These are phyloP conservation scores for Actinemys pallida DNA, from an alignment of 2,113 vertebrate species.

Conservation along the genomic window DNA sequence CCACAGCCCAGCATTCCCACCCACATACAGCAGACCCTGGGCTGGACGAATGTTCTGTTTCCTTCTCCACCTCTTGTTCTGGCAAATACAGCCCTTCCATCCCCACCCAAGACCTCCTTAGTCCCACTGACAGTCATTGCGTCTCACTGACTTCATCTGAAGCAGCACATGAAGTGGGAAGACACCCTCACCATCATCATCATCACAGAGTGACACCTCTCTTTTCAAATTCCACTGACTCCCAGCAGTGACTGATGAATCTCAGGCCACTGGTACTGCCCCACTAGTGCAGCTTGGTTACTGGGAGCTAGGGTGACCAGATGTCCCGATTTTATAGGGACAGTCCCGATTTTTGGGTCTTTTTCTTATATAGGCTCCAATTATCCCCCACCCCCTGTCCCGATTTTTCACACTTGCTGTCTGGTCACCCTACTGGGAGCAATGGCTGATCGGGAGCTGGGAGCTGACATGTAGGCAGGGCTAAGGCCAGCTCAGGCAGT, in stretches of 20 bases:
- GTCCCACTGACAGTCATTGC: neutral
- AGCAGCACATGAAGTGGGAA: accelerated
- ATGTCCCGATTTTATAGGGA: too few species aligned
- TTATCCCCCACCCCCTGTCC: too few species aligned
- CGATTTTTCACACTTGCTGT: too few species aligned
- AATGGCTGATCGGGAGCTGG: neutral
- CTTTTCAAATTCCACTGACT: neutral
- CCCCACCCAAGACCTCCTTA: neutral
- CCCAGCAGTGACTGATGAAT: neutral
- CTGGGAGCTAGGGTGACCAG: neutral
- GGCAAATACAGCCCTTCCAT: neutral
- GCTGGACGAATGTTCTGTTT: neutral
- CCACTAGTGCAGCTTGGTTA: neutral
- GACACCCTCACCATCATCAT: neutral
- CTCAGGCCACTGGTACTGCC: neutral
- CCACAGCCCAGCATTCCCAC: neutral
- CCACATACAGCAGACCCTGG: neutral
- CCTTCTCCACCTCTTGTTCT: neutral
- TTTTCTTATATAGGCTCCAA: too few species aligned
- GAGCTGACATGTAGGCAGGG: conserved; percentile 18
- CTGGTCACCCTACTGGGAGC: neutral
- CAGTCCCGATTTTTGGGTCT: too few species aligned
- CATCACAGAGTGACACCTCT: neutral
- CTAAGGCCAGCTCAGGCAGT: neutral
- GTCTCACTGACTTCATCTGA: accelerated